phyloP scores from a whole-genome alignment of 2,113 vertebrate species.

The Hyaena hyaena region DNA sequence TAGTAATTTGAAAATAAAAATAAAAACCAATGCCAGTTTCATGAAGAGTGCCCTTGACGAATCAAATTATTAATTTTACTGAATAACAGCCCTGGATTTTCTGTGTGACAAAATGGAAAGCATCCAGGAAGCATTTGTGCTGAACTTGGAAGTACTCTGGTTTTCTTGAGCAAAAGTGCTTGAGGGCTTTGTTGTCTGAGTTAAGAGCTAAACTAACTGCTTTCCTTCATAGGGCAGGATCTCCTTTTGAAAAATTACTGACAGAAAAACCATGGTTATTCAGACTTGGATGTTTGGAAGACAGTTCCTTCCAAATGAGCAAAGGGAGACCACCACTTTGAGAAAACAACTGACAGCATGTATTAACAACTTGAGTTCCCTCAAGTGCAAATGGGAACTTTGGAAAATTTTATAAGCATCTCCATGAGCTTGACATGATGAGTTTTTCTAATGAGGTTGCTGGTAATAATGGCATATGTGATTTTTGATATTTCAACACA shows the following conservation, averaged over 20 bases:
- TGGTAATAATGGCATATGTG: background rate
- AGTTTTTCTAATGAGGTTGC: background rate
- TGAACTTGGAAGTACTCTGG: background rate
- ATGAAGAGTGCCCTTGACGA: background rate
- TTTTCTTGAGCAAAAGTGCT: background rate
- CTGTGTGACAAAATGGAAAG: background rate
- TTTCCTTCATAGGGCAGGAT: background rate
- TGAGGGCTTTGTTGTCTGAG: background rate
- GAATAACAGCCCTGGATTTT: background rate
- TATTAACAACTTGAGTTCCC: background rate
- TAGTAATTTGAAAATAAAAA: background rate
- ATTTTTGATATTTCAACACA: background rate
- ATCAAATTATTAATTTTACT: background rate
- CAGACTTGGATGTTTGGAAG: background rate
- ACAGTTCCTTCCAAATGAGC: background rate
- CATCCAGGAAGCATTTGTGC: background rate
- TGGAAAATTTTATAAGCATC: slow-evolving; percentile 23
- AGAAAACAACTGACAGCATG: background rate
- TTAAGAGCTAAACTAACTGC: background rate
- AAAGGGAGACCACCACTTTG: background rate
- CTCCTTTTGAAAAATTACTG: background rate
- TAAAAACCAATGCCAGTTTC: background rate
- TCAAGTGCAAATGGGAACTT: background rate
- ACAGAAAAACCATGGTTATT: background rate
- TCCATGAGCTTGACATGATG: background rate